These are phyloP conservation scores for Apostichopus leukothele DNA, from an alignment of 53 echinoderm and acorn worm genomes.

Conservation along the genomic window DNA sequence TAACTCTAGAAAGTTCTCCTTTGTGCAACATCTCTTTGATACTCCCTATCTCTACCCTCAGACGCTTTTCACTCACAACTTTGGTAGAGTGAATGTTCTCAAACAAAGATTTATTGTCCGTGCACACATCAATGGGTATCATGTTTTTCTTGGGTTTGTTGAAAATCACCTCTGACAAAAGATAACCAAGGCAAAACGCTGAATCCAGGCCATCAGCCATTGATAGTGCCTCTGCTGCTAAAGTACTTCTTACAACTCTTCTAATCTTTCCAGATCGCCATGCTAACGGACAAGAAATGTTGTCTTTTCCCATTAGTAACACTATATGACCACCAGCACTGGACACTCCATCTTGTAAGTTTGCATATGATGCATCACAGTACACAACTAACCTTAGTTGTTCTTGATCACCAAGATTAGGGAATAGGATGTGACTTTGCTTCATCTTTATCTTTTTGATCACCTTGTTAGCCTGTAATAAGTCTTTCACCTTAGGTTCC, in stretches of 20 bases:
- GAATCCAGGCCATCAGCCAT: too few species aligned
- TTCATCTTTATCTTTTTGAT: slow-evolving; percentile 21
- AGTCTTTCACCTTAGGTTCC: slow-evolving; percentile 12
- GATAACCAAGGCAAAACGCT: background rate
- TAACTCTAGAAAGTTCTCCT: slow-evolving; percentile 11
- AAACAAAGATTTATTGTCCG: slow-evolving; percentile 24
- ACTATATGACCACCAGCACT: too few species aligned
- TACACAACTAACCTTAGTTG: slow-evolving; percentile 8
- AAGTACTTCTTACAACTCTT: too few species aligned
- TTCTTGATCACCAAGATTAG: background rate
- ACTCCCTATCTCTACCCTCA: slow-evolving; percentile 27
- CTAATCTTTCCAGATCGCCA: too few species aligned
- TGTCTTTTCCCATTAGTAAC: background rate
- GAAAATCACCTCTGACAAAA: background rate
- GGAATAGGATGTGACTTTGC: slow-evolving; percentile 7
- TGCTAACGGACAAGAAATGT: too few species aligned
- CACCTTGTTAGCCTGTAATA: slow-evolving; percentile 24
- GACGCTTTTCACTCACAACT: slow-evolving; percentile 13
- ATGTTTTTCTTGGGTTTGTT: background rate
- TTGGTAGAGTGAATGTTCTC: slow-evolving; percentile 16
- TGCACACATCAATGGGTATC: slow-evolving; percentile 15
- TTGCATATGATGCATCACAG: slow-evolving; percentile 30
- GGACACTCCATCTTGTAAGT: background rate
- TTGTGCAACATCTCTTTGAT: slow-evolving; percentile 30
- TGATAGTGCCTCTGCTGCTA: too few species aligned